Evolutionary conservation across 2,797 vertebrate genomes (phyloP), one percentile per base, ranked within the genome.

Genomic region (Rhodeus uyekii): DNA sequence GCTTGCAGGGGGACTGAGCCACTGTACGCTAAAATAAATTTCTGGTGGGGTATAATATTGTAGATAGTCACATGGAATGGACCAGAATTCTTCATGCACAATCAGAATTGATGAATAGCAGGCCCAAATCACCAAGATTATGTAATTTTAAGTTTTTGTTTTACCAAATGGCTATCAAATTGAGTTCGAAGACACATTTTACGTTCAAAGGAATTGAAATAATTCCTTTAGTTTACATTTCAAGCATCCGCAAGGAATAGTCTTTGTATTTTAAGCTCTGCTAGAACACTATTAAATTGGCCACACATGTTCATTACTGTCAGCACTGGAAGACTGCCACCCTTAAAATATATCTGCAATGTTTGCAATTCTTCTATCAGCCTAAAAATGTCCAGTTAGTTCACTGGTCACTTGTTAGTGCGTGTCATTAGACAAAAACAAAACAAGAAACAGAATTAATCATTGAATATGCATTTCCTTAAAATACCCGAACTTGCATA

Each of bases 31-130:
- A 34, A 81, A 85, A 89, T 92, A 90, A 94, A 90, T 93, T 95
- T 94, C 91, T 92, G 91, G 91, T 86, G 75, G 86, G 82, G 76
- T 86, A 39, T 68, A 76, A 69, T 87, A 87, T 86, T 87, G 88
- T 83, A 58, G 50, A 76, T 76, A 83, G 85, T 92, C 90, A 89
- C 39, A 29, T 92, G 90, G 74, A 85, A 85, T 87, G 89, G 85
- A 65, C 8, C 6, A 32, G 6, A 86, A 88, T 90, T 88, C 87
- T 79, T 90, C 74, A 79, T 34, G 83, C 76, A 1, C 87, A 29
- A 64, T 83, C 13, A 48, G 29, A 22, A 27, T 19, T n/a, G 22
- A 61, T 1, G 5, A 53, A 65, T 22, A 38, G 63, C 27, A 75
- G 44, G 53, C 34, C 5, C 0, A 22, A 72, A 73, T 48, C 32